Percentiles rank a stretch among this genome's conserved stretches.
phyloP scores from a whole-genome alignment of 2,113 vertebrate genomes.

The Tachycineta bicolor region DNA sequence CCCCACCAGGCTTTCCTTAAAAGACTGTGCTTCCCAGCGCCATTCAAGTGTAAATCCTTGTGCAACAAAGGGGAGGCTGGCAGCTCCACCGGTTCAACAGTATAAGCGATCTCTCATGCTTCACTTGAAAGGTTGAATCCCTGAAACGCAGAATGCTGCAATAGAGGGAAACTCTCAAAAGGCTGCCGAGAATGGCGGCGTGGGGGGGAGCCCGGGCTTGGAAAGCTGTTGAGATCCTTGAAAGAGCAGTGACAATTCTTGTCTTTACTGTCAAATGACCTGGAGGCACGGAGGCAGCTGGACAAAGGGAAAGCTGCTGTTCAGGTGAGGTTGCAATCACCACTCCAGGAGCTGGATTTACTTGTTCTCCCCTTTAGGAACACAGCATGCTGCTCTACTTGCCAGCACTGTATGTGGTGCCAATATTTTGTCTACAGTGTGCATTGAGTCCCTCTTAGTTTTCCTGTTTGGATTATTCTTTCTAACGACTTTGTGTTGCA shows the following conservation, averaged over 20 bases:
- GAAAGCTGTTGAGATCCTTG: neutral
- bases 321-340: constrained; percentile 10
- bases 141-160: constrained; percentile 16
- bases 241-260: neutral
- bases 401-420: neutral
- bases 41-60: constrained; percentile 46
- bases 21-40: neutral
- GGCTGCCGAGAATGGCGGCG: neutral
- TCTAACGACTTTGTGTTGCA: neutral
- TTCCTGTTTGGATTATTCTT: constrained; percentile 26
- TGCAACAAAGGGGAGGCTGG: constrained; percentile 32
- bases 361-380: neutral
- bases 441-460: neutral
- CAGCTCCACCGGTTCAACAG: constrained; percentile 14
- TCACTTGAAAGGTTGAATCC: constrained; percentile 44
- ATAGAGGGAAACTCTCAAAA: constrained; percentile 21
- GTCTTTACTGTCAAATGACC: neutral
- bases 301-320: neutral
- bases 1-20: neutral
- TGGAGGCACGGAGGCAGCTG: neutral
- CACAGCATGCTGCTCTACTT: neutral
- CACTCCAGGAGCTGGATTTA: neutral
- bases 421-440: constrained; percentile 20
- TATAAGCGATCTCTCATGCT: constrained; percentile 27
- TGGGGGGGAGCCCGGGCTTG: neutral